phyloP scores from a whole-genome alignment of 2,797 vertebrate genomes.

The Gymnoscopelus microlampas region DNA sequence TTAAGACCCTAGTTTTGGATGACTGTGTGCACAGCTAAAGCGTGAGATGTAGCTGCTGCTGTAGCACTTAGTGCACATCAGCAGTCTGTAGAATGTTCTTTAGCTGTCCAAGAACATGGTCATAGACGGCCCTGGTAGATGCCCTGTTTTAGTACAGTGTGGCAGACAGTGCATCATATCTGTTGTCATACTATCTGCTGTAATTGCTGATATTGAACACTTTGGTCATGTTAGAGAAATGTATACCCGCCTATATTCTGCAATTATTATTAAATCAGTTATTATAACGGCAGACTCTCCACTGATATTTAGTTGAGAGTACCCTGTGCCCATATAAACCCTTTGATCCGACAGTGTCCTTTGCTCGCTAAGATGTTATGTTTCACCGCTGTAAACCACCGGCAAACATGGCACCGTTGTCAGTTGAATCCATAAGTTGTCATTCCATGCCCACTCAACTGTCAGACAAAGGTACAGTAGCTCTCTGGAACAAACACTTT shows the following conservation, averaged over 20 bases:
- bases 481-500: too few relatives aligned
- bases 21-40: conserved; percentile 44
- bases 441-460: too few relatives aligned
- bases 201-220: conserved; percentile 12
- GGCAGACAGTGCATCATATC: neutral
- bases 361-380: too few relatives aligned
- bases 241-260: neutral
- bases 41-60: conserved; percentile 19
- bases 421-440: too few relatives aligned
- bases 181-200: conserved; percentile 23
- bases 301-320: too few relatives aligned
- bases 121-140: conserved; percentile 31
- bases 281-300: too few relatives aligned
- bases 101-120: conserved; percentile 39
- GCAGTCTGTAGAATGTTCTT: conserved; percentile 26
- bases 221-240: neutral
- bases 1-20: conserved; percentile 39
- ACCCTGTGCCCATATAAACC: conserved; percentile 1
- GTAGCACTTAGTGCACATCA: neutral
- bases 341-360: conserved; percentile 3
- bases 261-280: neutral
- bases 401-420: too few relatives aligned
- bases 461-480: too few relatives aligned
- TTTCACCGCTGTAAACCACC: too few relatives aligned
- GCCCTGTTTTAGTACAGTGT: conserved; percentile 6